Evolutionary conservation across 92 coral and sea anemone genomes (phyloP).

Genomic region (Epizoanthus fatuus): DNA sequence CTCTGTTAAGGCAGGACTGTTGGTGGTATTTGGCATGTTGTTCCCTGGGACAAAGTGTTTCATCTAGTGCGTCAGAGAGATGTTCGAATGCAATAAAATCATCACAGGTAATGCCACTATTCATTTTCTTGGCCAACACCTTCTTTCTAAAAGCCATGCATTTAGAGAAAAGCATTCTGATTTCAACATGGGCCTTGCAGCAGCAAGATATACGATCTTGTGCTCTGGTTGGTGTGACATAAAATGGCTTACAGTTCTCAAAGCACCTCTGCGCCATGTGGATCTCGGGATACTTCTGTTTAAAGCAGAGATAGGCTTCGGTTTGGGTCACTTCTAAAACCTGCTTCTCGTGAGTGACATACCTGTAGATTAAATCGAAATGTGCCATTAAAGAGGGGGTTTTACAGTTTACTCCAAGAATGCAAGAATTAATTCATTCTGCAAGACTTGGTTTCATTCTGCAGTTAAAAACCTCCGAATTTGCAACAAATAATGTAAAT

Average conservation of each 20-base stretch:
- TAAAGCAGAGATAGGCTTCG: not conserved
- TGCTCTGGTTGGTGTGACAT: slow-evolving; percentile 4
- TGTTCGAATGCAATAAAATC: not conserved
- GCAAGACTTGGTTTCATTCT: too few species aligned
- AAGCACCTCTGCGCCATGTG: not conserved
- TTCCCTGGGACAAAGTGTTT: not conserved
- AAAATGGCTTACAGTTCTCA: not conserved
- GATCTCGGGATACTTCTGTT: not conserved
- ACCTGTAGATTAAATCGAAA: too few species aligned
- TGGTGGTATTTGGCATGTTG: not conserved
- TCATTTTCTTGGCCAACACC: not conserved
- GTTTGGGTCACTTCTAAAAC: not conserved
- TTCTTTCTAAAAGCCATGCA: not conserved
- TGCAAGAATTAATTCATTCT: too few species aligned
- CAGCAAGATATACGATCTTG: not conserved
- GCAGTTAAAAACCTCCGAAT: too few species aligned
- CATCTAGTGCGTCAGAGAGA: not conserved
- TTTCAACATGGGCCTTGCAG: not conserved
- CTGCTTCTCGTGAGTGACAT: not conserved
- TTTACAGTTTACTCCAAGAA: too few species aligned
- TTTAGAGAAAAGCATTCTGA: too few species aligned
- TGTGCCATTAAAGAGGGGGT: too few species aligned
- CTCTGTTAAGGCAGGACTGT: not conserved
- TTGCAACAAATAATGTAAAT: too few species aligned
- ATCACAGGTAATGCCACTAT: not conserved